Evolutionary conservation across 2,888 invertebrate genomes (phyloP), one percentile per base, ranked within the genome.

Genomic region (Melikaiella ostensackeni): DNA sequence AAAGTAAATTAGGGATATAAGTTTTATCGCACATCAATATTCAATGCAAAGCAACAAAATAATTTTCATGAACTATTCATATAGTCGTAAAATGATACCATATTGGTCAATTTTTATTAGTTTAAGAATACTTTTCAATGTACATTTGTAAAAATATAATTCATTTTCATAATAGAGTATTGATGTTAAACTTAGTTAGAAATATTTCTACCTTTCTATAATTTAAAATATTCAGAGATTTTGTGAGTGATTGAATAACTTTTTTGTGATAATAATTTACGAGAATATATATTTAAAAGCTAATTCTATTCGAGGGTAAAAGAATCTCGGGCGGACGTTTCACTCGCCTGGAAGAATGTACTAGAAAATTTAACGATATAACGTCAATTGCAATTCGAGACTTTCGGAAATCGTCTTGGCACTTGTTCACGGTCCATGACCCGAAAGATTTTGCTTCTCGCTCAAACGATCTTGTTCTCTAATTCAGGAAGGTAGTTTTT

Each of bases 371-470:
- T 70, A 30, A 50, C 50, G 70, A 50, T 50, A 70, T 70, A 70
- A 50, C 50, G 70, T 70, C 70, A 70, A 50, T 50, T 70, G 70
- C 50, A 70, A 21, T 70, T 70, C 70, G 50, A 30, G 33, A 50
- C 33, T 70, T 70, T 70, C 70, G 33, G 50, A 70, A 70, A 70
- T 70, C 70, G 50, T 50, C 70, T 70, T 70, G 70, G 30, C 70
- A 70, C 70, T 70, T 50, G 70, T 70, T 70, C 50, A 70, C 70
- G 50, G 70, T 50, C 70, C 50, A 50, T 70, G 50, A 70, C 27
- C 21, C 70, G 30, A n/a, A 70, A 50, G 30, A 70, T 70, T 74
- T 33, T 35, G 57, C 61, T 35, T 74, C 38, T 59, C 59, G 33
- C 74, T 74, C 55, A 59, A 19, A 16, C 24, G 21, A 27, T 42